A percentile compares a stretch with the other conserved stretches of the same genome.
Conservation (phyloP, 2,113 vertebrate genomes). For the Colistium nudipinnis region DNA sequence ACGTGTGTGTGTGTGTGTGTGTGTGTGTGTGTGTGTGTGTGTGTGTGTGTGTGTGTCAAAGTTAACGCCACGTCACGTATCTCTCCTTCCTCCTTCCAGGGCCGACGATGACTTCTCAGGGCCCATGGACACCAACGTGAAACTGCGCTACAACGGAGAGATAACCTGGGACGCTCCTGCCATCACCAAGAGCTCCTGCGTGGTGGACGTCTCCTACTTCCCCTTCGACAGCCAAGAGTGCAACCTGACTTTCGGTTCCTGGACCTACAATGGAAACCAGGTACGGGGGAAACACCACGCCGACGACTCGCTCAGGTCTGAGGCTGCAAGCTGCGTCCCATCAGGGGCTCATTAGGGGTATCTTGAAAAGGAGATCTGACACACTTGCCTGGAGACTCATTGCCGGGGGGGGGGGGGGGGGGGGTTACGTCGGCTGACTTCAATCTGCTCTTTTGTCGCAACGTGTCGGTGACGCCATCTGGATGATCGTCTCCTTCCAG, state of each 20-base stretch:
- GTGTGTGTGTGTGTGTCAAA: too few species aligned
- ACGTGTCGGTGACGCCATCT: too few species aligned
- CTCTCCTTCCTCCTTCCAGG: slow-evolving; percentile 71
- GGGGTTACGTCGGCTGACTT: too few species aligned
- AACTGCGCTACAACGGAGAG: slow-evolving; percentile 91
- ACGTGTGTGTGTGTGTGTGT: too few species aligned
- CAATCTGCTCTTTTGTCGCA: too few species aligned
- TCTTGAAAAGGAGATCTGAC: not conserved
- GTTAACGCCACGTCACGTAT: not conserved
- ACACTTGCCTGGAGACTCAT: not conserved
- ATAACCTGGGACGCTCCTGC: slow-evolving; percentile 96
- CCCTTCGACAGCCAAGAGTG: slow-evolving; percentile 97
- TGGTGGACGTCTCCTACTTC: slow-evolving; percentile 97
- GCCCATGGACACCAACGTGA: slow-evolving; percentile 92
- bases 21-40: too few species aligned
- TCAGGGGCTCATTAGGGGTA: not conserved
- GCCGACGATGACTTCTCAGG: slow-evolving; percentile 95
- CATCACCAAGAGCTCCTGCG: slow-evolving; percentile 98
- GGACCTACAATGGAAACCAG: slow-evolving; percentile 99
- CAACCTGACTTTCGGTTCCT: slow-evolving; percentile 97
- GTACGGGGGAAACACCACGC: slow-evolving; percentile 64
- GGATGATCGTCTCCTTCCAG: slow-evolving; percentile 56
- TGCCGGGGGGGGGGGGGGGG: too few species aligned
- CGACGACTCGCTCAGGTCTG: not conserved
- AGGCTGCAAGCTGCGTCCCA: not conserved